Evolutionary conservation across 2,797 vertebrate genomes (phyloP).

Genomic region (Coluber constrictor): DNA sequence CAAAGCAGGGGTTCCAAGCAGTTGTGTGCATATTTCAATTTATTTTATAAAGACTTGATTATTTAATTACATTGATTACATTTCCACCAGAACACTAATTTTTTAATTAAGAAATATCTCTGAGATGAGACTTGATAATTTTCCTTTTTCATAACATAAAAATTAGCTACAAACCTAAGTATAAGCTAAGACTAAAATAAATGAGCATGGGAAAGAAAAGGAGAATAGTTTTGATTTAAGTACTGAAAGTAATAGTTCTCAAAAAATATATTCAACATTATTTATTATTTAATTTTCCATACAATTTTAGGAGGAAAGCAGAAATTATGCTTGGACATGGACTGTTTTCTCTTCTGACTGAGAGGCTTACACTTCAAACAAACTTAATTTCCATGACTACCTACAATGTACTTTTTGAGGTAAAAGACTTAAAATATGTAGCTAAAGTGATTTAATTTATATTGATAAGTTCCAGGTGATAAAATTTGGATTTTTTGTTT

Average conservation of each 20-base stretch:
- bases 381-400: conserved; percentile 90
- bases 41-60: neutral
- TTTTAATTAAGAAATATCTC: neutral
- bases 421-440: conserved; percentile 66
- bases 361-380: conserved; percentile 92
- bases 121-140: neutral
- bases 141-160: neutral
- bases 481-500: neutral
- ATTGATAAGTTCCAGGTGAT: conserved; percentile 50
- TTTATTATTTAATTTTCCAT: conserved; percentile 40
- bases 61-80: neutral
- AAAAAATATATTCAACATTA: neutral
- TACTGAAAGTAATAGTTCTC: neutral
- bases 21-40: neutral
- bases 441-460: conserved; percentile 54
- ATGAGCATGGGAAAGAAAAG: neutral
- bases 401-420: conserved; percentile 97
- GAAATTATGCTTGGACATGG: conserved; percentile 96
- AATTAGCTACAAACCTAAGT: neutral
- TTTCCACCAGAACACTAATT: neutral
- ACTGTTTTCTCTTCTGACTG: conserved; percentile 91
- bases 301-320: conserved; percentile 85
- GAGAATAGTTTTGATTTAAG: neutral
- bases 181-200: neutral
- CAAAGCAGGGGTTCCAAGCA: neutral